These are phyloP conservation scores for Percopsis transmontana DNA, from an alignment of 2,113 vertebrate genomes.

Conservation along the genomic window DNA sequence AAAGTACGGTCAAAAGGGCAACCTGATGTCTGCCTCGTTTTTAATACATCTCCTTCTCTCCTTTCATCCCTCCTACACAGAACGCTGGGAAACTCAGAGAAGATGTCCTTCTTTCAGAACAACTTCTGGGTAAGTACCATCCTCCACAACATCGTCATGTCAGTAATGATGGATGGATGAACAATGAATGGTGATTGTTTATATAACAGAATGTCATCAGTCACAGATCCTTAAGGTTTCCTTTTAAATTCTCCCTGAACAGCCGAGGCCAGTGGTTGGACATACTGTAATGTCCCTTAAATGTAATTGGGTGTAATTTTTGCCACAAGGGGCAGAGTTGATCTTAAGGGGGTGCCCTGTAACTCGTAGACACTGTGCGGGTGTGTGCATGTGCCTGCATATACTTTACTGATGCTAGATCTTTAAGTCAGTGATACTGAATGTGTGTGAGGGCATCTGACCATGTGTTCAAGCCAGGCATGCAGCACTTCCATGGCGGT, in stretches of 20 bases:
- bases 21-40: neutral
- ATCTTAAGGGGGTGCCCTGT: too few species aligned
- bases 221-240: slow-evolving; percentile 8
- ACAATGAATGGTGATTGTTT: neutral
- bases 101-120: slow-evolving; percentile 78
- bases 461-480: too few species aligned
- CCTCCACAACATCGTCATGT: neutral
- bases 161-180: neutral
- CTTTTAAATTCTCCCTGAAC: slow-evolving; percentile 4
- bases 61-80: slow-evolving; percentile 50
- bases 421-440: neutral
- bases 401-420: too few species aligned
- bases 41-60: too few species aligned
- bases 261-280: neutral
- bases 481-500: neutral
- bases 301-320: neutral
- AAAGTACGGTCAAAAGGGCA: neutral
- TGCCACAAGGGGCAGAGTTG: too few species aligned
- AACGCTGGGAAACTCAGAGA: slow-evolving; percentile 51
- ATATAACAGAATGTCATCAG: slow-evolving; percentile 14
- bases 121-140: slow-evolving; percentile 80
- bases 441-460: neutral
- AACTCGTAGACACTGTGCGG: too few species aligned
- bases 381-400: too few species aligned
- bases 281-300: too few species aligned